A percentile compares a stretch with the other conserved stretches of the same genome.
Evolutionary conservation across 2,113 vertebrate genomes (phyloP).

Genomic region (Chaetorhynchus papuensis): DNA sequence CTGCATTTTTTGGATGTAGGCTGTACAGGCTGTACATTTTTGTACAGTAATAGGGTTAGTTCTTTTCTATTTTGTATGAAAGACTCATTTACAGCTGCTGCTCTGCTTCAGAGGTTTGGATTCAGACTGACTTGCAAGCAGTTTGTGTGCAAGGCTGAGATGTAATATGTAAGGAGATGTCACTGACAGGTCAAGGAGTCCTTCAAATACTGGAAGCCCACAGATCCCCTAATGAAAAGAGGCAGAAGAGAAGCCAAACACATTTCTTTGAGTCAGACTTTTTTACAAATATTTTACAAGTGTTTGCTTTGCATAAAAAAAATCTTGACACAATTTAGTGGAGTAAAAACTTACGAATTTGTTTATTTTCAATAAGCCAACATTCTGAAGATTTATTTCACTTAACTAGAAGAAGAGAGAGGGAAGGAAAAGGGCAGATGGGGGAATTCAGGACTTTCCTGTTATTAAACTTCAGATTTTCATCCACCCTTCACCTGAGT

Average conservation of each 20-base stretch:
- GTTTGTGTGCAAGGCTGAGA: background rate
- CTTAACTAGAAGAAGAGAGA: background rate
- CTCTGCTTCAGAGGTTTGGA: background rate
- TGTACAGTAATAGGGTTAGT: background rate
- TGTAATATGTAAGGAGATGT: background rate
- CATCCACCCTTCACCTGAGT: background rate
- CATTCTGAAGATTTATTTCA: background rate
- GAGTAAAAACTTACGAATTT: background rate
- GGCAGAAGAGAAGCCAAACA: background rate
- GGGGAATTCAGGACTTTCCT: background rate
- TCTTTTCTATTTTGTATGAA: background rate
- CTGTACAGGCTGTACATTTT: no score
- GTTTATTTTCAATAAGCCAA: background rate
- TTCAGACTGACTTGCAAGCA: background rate
- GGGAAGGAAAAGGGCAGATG: background rate
- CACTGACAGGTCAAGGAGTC: constrained; percentile 16
- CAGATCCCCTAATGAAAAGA: background rate
- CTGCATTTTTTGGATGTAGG: background rate
- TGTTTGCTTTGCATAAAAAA: background rate
- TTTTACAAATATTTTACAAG: background rate
- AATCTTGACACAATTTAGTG: background rate
- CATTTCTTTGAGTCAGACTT: background rate
- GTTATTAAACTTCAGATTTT: background rate
- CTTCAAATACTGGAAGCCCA: constrained; percentile 12
- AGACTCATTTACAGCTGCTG: constrained; percentile 4